A percentile compares a stretch with the other conserved stretches of the same genome.
Evolutionary conservation across 2,888 invertebrate genomes (phyloP).

Genomic region (Drosophila rubida): DNA sequence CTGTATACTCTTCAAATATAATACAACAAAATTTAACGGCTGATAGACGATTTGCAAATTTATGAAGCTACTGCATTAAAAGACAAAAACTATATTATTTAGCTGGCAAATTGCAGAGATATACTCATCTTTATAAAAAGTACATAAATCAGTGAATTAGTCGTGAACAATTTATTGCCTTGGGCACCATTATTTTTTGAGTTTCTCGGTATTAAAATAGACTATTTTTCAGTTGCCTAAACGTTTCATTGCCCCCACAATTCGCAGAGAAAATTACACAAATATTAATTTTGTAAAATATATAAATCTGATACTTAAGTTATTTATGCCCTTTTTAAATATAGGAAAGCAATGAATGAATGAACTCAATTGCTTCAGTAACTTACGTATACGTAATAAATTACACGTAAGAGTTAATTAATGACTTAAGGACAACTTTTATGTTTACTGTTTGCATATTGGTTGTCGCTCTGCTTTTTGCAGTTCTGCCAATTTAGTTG

Average conservation of each 20-base stretch:
- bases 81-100: too few species aligned
- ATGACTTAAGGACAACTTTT: not conserved
- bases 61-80: too few species aligned
- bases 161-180: not conserved
- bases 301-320: too few species aligned
- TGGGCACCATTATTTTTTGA: not conserved
- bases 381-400: not conserved
- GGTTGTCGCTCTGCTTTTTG: not conserved
- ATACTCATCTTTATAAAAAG: not conserved
- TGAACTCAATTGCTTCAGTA: not conserved
- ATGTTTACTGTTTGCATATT: too few species aligned
- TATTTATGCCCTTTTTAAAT: not conserved
- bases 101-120: not conserved
- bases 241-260: not conserved
- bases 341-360: not conserved
- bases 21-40: too few species aligned
- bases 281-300: too few species aligned
- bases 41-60: too few species aligned
- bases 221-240: not conserved
- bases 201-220: not conserved
- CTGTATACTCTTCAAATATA: too few species aligned
- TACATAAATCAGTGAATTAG: not conserved
- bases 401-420: not conserved
- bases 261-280: not conserved
- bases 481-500: not conserved